Conservation (phyloP, 2,113 vertebrate genomes). For the Chelonoidis abingdonii region DNA sequence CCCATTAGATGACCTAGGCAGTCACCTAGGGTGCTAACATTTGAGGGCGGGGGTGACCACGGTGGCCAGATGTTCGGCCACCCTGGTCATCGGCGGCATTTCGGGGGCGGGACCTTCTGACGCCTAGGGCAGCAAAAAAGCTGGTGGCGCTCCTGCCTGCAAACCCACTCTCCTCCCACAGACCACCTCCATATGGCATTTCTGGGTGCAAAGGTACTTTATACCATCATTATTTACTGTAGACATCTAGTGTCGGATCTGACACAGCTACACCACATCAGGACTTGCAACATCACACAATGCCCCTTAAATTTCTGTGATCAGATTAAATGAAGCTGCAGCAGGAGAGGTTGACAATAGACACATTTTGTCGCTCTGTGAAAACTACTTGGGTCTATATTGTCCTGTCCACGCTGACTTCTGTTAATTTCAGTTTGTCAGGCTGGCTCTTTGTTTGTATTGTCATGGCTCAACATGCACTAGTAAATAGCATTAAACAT, state of each 20-base stretch:
- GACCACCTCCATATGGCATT: rapidly evolving
- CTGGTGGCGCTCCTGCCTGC: rapidly evolving
- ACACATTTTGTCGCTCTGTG: not conserved
- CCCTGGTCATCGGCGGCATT: too few species aligned
- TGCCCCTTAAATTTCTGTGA: rapidly evolving
- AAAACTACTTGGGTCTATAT: not conserved
- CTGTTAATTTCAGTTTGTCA: not conserved
- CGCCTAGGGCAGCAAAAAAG: too few species aligned
- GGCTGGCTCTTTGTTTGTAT: not conserved
- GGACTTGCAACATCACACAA: rapidly evolving
- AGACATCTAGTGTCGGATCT: not conserved
- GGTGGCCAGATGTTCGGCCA: too few species aligned
- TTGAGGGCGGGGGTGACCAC: too few species aligned
- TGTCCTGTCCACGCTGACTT: rapidly evolving
- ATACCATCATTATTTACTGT: not conserved
- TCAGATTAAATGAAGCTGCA: not conserved
- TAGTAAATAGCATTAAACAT: not conserved
- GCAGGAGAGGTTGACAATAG: rapidly evolving
- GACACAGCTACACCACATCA: not conserved
- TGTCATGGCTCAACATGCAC: not conserved
- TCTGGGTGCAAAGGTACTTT: rapidly evolving
- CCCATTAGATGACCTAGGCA: too few species aligned
- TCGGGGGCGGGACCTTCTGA: too few species aligned
- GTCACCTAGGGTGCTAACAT: too few species aligned
- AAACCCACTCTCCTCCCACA: not conserved